These are phyloP conservation scores for Cephus rjabovi DNA, from an alignment of 2,888 invertebrate genomes.

Conservation along the genomic window DNA sequence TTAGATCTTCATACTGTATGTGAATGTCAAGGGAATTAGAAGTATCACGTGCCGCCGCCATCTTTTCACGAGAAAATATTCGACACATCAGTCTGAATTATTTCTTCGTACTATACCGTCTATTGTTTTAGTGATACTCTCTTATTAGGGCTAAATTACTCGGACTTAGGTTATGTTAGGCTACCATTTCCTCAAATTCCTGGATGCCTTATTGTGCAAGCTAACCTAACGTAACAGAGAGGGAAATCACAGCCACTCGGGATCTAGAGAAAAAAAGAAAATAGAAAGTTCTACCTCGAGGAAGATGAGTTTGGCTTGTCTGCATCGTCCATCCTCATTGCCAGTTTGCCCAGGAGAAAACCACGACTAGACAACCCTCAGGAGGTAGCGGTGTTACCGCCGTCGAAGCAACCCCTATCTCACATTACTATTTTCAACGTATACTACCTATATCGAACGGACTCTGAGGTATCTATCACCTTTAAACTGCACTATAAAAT, in stretches of 20 bases:
- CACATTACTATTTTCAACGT: background rate
- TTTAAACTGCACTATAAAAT: background rate
- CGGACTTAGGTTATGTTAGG: background rate
- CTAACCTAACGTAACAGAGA: background rate
- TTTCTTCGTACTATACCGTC: background rate
- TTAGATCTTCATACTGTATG: background rate
- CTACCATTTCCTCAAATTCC: background rate
- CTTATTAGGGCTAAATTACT: background rate
- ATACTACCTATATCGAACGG: background rate
- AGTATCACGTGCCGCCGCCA: background rate
- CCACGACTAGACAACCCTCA: slow-evolving; percentile 5
- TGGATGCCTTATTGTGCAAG: background rate
- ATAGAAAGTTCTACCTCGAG: background rate
- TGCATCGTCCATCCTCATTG: slow-evolving; percentile 42
- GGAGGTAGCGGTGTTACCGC: background rate
- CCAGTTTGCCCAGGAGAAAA: slow-evolving; percentile 24
- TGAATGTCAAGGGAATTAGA: background rate
- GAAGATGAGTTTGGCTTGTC: slow-evolving; percentile 30
- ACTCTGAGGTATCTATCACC: background rate
- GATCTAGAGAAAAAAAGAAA: background rate
- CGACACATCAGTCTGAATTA: background rate
- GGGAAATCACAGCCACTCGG: background rate
- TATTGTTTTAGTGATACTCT: background rate
- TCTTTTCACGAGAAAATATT: background rate
- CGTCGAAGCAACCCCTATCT: background rate